Conservation (phyloP, 2,797 vertebrate genomes). For the Setipinna tenuifilis region DNA sequence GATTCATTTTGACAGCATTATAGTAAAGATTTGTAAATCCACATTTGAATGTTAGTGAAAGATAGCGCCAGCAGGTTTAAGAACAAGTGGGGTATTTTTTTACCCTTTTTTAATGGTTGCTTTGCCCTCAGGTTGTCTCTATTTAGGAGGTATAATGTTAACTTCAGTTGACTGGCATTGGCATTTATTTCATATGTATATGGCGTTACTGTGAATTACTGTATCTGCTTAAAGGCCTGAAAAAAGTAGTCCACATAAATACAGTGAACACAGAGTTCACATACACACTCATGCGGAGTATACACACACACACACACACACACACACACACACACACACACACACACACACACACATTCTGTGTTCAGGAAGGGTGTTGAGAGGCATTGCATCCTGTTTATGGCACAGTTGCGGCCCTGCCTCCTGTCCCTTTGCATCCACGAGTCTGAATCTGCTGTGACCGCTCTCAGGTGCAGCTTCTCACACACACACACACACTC, state of each 20-base stretch:
- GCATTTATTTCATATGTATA: background rate
- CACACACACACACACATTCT: constrained; percentile 29
- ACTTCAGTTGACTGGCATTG: background rate
- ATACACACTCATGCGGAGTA: constrained; percentile 35
- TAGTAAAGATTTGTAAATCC: background rate
- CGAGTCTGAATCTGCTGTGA: constrained; percentile 59
- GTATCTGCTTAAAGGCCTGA: background rate
- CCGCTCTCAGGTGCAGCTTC: constrained; percentile 65
- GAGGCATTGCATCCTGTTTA: constrained; percentile 82
- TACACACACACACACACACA: constrained; percentile 27
- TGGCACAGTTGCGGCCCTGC: constrained; percentile 53
- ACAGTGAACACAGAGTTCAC: constrained; percentile 36
- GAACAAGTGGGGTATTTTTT: background rate
- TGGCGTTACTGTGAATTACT: background rate
- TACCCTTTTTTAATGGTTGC: background rate
- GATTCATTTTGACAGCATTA: constrained; percentile 13
- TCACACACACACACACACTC: constrained; percentile 44
- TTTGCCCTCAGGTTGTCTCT: background rate
- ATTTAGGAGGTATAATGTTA: background rate
- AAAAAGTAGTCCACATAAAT: constrained; percentile 20
- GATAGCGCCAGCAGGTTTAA: background rate
- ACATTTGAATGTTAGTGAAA: background rate
- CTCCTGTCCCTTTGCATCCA: constrained; percentile 3
- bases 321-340: constrained; percentile 16
- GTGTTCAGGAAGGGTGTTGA: constrained; percentile 80